phyloP scores from a whole-genome alignment of 2,888 invertebrate genomes.

The Sclerodermus sp. region DNA sequence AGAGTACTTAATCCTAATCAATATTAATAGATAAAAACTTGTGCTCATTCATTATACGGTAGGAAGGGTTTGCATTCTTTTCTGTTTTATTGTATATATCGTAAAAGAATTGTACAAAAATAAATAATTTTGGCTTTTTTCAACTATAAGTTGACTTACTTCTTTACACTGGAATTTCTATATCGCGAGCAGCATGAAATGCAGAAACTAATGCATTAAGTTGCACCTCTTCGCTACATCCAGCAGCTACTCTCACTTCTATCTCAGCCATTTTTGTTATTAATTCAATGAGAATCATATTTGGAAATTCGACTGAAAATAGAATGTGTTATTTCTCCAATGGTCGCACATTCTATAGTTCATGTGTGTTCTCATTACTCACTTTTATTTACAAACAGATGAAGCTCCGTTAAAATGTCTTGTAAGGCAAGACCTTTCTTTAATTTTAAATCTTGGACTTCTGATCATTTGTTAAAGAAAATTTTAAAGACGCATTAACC shows the following conservation, averaged over 20 bases:
- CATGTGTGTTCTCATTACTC: slow-evolving; percentile 50
- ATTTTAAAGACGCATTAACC: slow-evolving; percentile 2
- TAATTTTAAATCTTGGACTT: slow-evolving; percentile 81
- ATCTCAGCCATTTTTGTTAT: slow-evolving; percentile 87
- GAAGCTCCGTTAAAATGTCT: slow-evolving; percentile 92
- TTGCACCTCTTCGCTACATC: slow-evolving; percentile 90
- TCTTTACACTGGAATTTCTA: slow-evolving; percentile 35
- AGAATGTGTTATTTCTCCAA: neutral
- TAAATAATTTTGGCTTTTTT: too few relatives aligned
- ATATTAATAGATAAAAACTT: too few relatives aligned
- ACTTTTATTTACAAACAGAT: slow-evolving; percentile 85
- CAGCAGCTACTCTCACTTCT: slow-evolving; percentile 82
- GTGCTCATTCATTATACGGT: too few relatives aligned
- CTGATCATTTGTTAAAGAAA: slow-evolving; percentile 55
- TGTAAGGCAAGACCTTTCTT: slow-evolving; percentile 89
- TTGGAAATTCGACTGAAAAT: slow-evolving; percentile 80
- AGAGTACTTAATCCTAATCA: too few relatives aligned
- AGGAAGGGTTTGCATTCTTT: too few relatives aligned
- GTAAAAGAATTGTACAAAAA: too few relatives aligned
- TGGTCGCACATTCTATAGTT: neutral
- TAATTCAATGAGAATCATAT: slow-evolving; percentile 74
- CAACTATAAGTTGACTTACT: too few relatives aligned
- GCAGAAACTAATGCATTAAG: slow-evolving; percentile 85
- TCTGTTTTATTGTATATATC: too few relatives aligned
- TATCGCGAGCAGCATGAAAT: slow-evolving; percentile 76